These are phyloP conservation scores for Vidua chalybeata DNA, from an alignment of 2,113 vertebrate species.

Conservation along the genomic window DNA sequence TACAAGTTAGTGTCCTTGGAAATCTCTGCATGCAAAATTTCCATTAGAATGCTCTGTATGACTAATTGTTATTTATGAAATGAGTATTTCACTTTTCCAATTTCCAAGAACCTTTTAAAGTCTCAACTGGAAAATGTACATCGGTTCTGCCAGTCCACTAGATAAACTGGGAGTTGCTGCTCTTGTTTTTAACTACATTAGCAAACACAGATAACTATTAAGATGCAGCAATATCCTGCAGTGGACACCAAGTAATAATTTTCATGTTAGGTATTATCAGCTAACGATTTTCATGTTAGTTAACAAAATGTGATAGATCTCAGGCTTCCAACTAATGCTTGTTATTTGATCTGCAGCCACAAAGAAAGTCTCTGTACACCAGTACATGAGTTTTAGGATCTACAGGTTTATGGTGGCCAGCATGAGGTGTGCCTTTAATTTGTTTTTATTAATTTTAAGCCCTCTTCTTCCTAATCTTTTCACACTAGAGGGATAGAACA, in stretches of 20 bases:
- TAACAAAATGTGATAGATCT: conserved; percentile 14
- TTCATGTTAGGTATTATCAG: neutral
- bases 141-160: neutral
- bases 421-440: fast-evolving
- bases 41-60: neutral
- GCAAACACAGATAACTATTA: neutral
- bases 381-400: neutral
- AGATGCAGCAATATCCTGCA: neutral
- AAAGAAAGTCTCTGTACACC: neutral
- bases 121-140: neutral
- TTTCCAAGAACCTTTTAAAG: neutral
- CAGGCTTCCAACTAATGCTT: neutral
- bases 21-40: neutral
- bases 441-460: neutral
- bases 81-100: neutral
- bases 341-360: neutral
- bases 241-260: conserved; percentile 2
- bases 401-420: neutral
- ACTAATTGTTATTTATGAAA: neutral
- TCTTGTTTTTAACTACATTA: conserved; percentile 27
- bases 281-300: neutral
- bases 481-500: neutral
- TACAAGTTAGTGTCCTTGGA: neutral
- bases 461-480: neutral
- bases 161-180: neutral